phyloP scores from a whole-genome alignment of 1,140 invertebrate species.

The Melanaphis sacchari region DNA sequence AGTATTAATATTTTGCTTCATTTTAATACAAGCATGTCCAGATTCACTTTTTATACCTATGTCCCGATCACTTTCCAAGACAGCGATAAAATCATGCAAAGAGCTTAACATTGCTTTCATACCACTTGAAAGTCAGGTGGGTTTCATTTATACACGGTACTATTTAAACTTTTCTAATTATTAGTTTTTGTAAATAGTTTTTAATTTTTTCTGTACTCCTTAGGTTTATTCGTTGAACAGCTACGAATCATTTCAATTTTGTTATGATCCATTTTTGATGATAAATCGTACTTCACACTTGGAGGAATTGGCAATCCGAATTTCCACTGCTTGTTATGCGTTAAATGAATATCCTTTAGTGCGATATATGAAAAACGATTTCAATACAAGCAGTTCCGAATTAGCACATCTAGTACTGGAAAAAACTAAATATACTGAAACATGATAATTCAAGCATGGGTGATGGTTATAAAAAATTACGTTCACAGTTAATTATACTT shows the following conservation, averaged over 20 bases:
- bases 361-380: slow-evolving; percentile 82
- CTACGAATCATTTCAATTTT: slow-evolving; percentile 93
- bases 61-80: slow-evolving; percentile 92
- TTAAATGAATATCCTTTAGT: slow-evolving; percentile 98
- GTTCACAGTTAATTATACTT: slow-evolving; percentile 94
- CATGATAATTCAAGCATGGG: slow-evolving; percentile 99
- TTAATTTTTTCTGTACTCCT: background rate
- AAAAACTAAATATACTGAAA: slow-evolving; percentile 98
- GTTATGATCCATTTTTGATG: slow-evolving; percentile 88
- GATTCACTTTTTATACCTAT: slow-evolving; percentile 94
- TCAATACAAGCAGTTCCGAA: slow-evolving; percentile 97
- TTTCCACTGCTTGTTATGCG: slow-evolving; percentile 98
- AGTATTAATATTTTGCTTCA: background rate
- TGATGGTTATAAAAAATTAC: slow-evolving; percentile 92
- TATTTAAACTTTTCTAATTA: background rate
- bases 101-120: slow-evolving; percentile 99
- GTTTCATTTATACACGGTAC: slow-evolving; percentile 35
- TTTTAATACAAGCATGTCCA: slow-evolving; percentile 73
- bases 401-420: slow-evolving; percentile 75
- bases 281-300: slow-evolving; percentile 78
- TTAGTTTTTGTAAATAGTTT: background rate
- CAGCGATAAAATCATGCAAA: slow-evolving; percentile 97
- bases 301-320: slow-evolving; percentile 95
- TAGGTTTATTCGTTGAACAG: slow-evolving; percentile 97
- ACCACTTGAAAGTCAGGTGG: slow-evolving; percentile 97